These are phyloP conservation scores for Andrena minutula DNA, from an alignment of 2,888 invertebrate genomes.

Conservation along the genomic window DNA sequence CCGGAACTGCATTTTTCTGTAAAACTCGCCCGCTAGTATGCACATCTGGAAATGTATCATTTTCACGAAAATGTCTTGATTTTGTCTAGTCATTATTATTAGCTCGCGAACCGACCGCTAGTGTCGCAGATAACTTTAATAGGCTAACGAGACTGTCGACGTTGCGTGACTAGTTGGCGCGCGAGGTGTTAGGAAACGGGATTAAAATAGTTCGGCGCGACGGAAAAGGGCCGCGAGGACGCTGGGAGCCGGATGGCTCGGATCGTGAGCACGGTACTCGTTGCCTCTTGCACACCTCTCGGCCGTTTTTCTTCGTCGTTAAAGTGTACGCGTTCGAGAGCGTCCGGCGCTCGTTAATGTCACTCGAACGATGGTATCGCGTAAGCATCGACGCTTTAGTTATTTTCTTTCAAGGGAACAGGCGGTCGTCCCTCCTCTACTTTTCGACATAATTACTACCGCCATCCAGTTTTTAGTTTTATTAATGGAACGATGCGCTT, in stretches of 20 bases:
- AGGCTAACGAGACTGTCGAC: conserved; percentile 59
- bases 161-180: conserved; percentile 41
- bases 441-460: background rate
- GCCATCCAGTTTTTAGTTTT: conserved; percentile 4
- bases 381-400: conserved; percentile 45
- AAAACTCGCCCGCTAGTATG: no score
- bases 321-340: conserved; percentile 44
- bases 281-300: conserved; percentile 18
- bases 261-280: conserved; percentile 24
- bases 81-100: no score
- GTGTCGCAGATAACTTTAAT: conserved; percentile 43
- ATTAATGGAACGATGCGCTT: background rate
- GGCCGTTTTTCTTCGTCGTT: conserved; percentile 39
- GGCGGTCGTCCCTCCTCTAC: background rate
- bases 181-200: conserved; percentile 60
- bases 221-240: conserved; percentile 48
- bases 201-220: conserved; percentile 67
- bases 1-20: no score
- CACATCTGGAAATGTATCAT: no score
- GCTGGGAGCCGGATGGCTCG: conserved; percentile 23
- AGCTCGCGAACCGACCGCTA: conserved; percentile 6
- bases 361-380: conserved; percentile 36
- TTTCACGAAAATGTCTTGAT: no score
- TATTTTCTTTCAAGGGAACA: conserved; percentile 41
- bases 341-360: conserved; percentile 64